A percentile compares a stretch with the other conserved stretches of the same genome.
These are phyloP conservation scores for Mionectes olivaceus DNA, from an alignment of 2,797 vertebrate species.

Conservation along the genomic window DNA sequence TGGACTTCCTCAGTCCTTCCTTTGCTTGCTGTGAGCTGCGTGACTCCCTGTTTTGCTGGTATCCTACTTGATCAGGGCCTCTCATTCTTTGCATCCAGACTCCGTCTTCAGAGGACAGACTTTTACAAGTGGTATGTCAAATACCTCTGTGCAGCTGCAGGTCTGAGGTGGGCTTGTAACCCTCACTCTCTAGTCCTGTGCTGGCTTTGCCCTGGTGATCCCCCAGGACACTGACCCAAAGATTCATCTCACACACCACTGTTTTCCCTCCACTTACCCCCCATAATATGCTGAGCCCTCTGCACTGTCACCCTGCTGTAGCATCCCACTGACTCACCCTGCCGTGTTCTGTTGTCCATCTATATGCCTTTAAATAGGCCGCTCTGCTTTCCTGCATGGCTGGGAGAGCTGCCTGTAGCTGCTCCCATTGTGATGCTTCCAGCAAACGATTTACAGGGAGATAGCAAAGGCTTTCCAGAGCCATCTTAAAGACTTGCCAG, in stretches of 20 bases:
- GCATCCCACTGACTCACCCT: background rate
- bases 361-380: background rate
- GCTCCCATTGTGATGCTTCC: background rate
- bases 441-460: background rate
- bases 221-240: background rate
- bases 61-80: background rate
- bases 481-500: background rate
- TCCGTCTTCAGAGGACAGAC: accelerated
- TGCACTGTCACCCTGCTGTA: background rate
- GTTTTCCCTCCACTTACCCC: background rate
- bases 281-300: background rate
- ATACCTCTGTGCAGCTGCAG: background rate
- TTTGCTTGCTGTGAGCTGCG: background rate
- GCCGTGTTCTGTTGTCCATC: accelerated
- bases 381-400: background rate
- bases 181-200: background rate
- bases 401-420: background rate
- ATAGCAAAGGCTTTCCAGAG: background rate
- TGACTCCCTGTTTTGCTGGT: background rate
- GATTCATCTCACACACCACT: background rate
- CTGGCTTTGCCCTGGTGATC: background rate
- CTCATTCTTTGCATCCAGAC: background rate
- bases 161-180: background rate
- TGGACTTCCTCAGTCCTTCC: background rate
- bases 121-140: background rate